These are phyloP conservation scores for Dasysyrphus albostriatus DNA, from an alignment of 2,888 invertebrate genomes.

Conservation along the genomic window DNA sequence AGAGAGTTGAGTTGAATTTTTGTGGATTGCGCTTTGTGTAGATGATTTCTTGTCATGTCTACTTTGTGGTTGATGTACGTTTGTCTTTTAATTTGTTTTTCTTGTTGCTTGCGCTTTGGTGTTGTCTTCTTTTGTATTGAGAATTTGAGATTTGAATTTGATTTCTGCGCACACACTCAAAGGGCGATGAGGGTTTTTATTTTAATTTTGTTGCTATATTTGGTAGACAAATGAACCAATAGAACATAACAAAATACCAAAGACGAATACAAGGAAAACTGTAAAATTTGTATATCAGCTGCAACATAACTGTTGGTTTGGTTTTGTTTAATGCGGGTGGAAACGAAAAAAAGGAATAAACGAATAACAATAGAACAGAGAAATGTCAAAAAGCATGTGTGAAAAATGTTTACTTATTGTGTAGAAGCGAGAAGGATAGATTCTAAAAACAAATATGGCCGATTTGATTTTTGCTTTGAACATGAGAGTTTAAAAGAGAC, in stretches of 20 bases:
- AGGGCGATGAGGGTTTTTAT: not conserved
- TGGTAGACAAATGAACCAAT: constrained; percentile 10
- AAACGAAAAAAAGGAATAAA: not conserved
- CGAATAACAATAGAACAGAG: constrained; percentile 47
- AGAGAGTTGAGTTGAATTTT: constrained; percentile 68
- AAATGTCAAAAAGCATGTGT: constrained; percentile 74
- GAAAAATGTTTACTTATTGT: constrained; percentile 32
- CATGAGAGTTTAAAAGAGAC: constrained; percentile 29
- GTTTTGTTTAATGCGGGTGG: not conserved
- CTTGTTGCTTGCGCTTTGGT: constrained; percentile 62
- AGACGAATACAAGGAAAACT: not conserved
- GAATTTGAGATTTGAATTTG: not conserved
- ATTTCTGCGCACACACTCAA: constrained; percentile 60
- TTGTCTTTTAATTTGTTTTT: constrained; percentile 14
- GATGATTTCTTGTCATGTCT: constrained; percentile 62
- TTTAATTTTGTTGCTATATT: constrained; percentile 21
- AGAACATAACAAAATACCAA: constrained; percentile 47
- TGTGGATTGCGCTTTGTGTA: constrained; percentile 55
- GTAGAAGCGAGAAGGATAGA: constrained; percentile 45
- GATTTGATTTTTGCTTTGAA: constrained; percentile 34
- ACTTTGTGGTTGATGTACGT: constrained; percentile 43
- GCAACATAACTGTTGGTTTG: not conserved
- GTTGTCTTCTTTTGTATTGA: constrained; percentile 63
- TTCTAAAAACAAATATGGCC: constrained; percentile 60
- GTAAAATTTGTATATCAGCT: constrained; percentile 11